These are phyloP conservation scores for Allolobophora icterica DNA, from an alignment of 2,888 invertebrate species.

Conservation along the genomic window DNA sequence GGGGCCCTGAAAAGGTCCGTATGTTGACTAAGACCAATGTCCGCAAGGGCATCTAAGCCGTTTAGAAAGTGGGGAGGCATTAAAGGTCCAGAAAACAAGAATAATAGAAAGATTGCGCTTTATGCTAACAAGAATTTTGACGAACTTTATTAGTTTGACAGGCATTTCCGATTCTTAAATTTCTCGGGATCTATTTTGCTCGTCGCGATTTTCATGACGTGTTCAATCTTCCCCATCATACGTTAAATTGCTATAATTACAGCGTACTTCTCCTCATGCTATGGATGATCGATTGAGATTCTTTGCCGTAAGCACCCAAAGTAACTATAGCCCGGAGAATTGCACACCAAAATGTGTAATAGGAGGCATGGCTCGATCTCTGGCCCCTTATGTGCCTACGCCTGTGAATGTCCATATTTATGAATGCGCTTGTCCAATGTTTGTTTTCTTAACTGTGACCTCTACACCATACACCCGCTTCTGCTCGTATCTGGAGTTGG, in stretches of 20 bases:
- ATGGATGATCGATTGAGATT: background rate
- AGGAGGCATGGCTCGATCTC: background rate
- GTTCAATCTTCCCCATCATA: background rate
- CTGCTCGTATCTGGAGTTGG: no score
- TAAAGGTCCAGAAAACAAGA: background rate
- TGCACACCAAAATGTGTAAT: background rate
- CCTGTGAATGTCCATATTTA: no score
- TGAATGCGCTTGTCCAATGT: no score
- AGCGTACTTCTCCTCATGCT: background rate
- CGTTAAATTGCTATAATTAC: no score
- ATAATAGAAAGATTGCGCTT: background rate
- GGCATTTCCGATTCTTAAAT: background rate
- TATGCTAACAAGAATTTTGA: no score
- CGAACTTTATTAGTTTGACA: background rate
- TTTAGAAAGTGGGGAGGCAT: background rate
- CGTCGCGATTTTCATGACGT: background rate
- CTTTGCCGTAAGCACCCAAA: background rate
- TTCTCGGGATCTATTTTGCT: background rate
- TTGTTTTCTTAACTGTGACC: no score
- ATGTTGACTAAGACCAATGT: slow-evolving; percentile 3
- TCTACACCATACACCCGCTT: no score
- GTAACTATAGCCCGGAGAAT: background rate
- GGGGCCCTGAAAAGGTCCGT: background rate
- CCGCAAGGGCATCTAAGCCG: background rate
- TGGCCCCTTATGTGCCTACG: background rate